Conservation (phyloP, 2,797 vertebrate genomes). For the Sebastes steindachneri region DNA sequence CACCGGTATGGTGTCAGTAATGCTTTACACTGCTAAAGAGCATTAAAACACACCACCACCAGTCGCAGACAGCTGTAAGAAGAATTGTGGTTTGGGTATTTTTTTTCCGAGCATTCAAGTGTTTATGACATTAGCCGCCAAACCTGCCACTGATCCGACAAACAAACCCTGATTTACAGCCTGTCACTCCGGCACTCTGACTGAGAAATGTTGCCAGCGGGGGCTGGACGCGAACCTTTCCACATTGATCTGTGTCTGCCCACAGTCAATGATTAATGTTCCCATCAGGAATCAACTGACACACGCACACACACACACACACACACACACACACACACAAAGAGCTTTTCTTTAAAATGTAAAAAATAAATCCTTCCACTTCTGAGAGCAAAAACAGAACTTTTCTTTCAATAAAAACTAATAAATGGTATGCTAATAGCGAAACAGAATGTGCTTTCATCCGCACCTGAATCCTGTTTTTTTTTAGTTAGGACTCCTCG, state of each 20-base stretch:
- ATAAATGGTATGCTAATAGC: neutral
- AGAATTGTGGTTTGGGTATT: constrained; percentile 4
- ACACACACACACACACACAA: neutral
- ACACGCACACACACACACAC: constrained; percentile 11
- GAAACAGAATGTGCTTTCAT: neutral
- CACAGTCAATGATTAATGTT: constrained; percentile 79
- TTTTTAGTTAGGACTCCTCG: neutral
- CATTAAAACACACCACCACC: neutral
- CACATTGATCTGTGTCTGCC: constrained; percentile 75
- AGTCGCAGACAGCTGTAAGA: neutral
- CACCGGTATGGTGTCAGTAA: neutral
- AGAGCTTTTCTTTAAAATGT: constrained; percentile 19
- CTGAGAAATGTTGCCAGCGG: constrained; percentile 68
- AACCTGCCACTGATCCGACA: constrained; percentile 63
- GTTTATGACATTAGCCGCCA: constrained; percentile 56
- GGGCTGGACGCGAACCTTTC: constrained; percentile 65
- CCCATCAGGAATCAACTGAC: constrained; percentile 50
- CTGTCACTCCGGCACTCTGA: constrained; percentile 66
- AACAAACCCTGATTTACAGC: constrained; percentile 76
- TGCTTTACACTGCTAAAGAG: neutral
- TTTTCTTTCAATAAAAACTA: neutral
- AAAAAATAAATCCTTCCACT: constrained; percentile 20
- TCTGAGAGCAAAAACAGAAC: neutral
- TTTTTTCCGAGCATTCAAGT: constrained; percentile 19
- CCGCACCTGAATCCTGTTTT: constrained; percentile 1